A percentile compares a stretch with the other conserved stretches of the same genome.
These are phyloP conservation scores for Aelia acuminata DNA, from an alignment of 2,888 invertebrate species.

Conservation along the genomic window DNA sequence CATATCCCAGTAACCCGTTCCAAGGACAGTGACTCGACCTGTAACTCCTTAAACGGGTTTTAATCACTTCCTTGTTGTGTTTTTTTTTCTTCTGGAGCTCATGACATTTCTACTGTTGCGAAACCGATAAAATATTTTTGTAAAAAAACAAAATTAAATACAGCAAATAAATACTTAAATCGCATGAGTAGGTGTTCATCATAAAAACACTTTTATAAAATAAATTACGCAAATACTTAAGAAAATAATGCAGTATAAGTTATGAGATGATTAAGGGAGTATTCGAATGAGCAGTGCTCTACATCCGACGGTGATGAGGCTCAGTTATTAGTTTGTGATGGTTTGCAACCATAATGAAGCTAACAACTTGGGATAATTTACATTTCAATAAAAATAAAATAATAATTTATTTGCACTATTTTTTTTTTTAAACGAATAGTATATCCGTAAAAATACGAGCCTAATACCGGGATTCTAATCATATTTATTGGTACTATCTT, in stretches of 20 bases:
- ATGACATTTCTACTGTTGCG: not conserved
- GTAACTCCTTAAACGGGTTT: conserved; percentile 41
- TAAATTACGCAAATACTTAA: not conserved
- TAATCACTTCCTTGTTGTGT: conserved; percentile 34
- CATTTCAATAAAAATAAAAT: not conserved
- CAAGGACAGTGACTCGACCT: conserved; percentile 31
- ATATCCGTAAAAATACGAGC: too few relatives aligned
- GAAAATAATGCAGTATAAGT: not conserved
- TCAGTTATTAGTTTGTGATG: not conserved
- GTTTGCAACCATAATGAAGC: not conserved
- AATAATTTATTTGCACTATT: too few relatives aligned
- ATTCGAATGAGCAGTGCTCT: not conserved
- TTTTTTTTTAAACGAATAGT: too few relatives aligned
- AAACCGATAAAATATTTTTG: not conserved
- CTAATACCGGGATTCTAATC: too few relatives aligned
- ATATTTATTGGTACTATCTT: too few relatives aligned
- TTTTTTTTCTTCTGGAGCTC: not conserved
- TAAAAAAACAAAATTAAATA: not conserved
- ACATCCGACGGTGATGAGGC: not conserved
- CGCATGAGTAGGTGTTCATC: not conserved
- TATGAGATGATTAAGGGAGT: not conserved
- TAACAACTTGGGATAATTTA: not conserved
- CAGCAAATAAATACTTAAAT: too few relatives aligned
- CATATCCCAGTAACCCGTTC: not conserved
- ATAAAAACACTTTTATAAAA: not conserved